Base-by-base conservation (phyloP, 2,113 vertebrate species). In the Dendrocopos noguchii region DNA sequence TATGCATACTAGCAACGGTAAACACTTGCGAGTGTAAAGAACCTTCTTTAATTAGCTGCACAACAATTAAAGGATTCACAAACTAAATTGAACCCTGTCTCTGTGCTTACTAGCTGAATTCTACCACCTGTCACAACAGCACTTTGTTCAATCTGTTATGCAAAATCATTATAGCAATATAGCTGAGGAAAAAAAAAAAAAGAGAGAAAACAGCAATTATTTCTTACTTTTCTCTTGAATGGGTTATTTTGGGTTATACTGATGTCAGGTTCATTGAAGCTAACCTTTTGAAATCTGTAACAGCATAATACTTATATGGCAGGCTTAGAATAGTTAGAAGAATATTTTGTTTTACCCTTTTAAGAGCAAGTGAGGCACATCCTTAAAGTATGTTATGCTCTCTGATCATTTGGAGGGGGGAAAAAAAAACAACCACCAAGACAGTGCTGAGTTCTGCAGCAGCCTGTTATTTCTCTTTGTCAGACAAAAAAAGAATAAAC, bases 1-100 rank as follows among this genome's bases (percentile, higher is more conserved):
- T 98, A 98, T 98, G 98, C 98, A 98, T 98, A 98, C 98, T 98
- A 98, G 98, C 97, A 97, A 97, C 97, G 94, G 98, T 98, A 99
- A 99, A 99, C 98, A 99, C 98, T 98, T 97, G 97, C 97, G 98
- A 98, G 98, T 98, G 98, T 98, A 98, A 98, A 98, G 98, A 98
- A 98, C 98, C 98, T 98, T 98, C 98, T 99, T 99, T 99, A 99
- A 99, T 99, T 99, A 99, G 98, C 99, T 98, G 98, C 98, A 99
- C 98, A 99, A 99, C 99, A 99, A 99, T 99, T 99, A 99, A 99
- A 99, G 99, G 99, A 99, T 99, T 98, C 98, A 99, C 98, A 99
- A 99, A 98, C 99, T 99, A 99, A 99, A 99, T 99, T 99, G 99
- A 99, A 99, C 99, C 99, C 99, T 99, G 98, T 99, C 99, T 99